A percentile compares a stretch with the other conserved stretches of the same genome.
These are phyloP conservation scores for Eupithecia subfuscata DNA, from an alignment of 2,888 invertebrate genomes.

Conservation along the genomic window DNA sequence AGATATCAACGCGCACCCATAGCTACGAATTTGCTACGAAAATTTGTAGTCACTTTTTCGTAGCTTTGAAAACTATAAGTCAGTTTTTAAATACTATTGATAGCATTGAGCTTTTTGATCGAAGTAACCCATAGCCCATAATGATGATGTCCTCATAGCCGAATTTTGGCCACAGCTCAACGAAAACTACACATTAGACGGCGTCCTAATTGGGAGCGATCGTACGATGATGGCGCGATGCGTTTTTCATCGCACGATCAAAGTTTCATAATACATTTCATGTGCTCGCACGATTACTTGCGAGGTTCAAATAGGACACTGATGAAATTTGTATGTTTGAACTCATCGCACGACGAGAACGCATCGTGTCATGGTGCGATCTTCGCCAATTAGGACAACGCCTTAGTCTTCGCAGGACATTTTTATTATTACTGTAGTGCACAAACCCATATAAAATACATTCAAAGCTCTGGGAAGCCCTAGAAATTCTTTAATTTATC, in stretches of 20 bases:
- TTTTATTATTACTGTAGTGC: background rate
- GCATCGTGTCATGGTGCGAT: too few species aligned
- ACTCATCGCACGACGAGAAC: too few species aligned
- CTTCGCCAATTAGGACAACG: too few species aligned
- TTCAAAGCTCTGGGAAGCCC: background rate
- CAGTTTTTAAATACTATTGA: background rate
- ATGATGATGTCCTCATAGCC: background rate
- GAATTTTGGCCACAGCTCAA: background rate
- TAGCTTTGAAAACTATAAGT: background rate
- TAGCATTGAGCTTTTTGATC: background rate
- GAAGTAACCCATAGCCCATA: background rate
- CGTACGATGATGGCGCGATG: too few species aligned
- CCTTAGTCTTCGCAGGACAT: too few species aligned
- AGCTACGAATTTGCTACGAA: slow-evolving; percentile 3
- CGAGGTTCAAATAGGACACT: too few species aligned
- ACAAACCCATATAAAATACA: background rate
- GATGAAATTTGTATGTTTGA: too few species aligned
- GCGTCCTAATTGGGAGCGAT: too few species aligned
- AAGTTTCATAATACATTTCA: too few species aligned
- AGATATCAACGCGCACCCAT: slow-evolving; percentile 4
- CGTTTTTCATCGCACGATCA: too few species aligned
- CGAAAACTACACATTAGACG: too few species aligned
- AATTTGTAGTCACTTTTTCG: background rate
- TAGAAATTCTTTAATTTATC: background rate
- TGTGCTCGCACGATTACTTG: too few species aligned